A percentile compares a stretch with the other conserved stretches of the same genome.
Evolutionary conservation across 2,888 invertebrate species (phyloP).

Genomic region (Euzetes globulus): DNA sequence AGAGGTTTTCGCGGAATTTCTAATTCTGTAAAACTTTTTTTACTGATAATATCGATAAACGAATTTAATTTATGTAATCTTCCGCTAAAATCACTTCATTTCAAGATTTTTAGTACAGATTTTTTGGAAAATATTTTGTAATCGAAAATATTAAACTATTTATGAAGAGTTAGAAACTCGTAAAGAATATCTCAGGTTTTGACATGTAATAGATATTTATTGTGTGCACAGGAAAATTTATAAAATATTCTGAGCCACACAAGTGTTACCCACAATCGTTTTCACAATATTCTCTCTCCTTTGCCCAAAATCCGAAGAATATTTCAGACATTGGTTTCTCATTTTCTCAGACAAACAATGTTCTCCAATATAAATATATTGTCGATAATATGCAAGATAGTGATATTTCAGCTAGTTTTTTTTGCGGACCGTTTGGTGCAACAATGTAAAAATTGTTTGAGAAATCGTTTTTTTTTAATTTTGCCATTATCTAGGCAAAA

Average conservation of each 20-base stretch:
- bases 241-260: background rate
- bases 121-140: background rate
- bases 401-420: no score
- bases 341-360: no score
- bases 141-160: background rate
- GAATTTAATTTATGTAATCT: background rate
- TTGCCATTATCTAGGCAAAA: no score
- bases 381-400: no score
- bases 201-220: conserved; percentile 6
- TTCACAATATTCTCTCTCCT: no score
- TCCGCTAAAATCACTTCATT: background rate
- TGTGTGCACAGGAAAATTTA: background rate
- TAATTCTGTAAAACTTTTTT: background rate
- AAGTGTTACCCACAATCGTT: background rate
- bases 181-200: background rate
- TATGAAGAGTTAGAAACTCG: background rate
- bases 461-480: no score
- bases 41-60: background rate
- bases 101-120: background rate
- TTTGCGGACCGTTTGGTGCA: no score
- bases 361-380: no score
- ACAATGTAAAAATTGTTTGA: no score
- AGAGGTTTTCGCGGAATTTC: background rate
- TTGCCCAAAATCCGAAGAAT: no score
- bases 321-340: no score